A percentile compares a stretch with the other conserved stretches of the same genome.
Evolutionary conservation across 2,797 vertebrate genomes (phyloP).

Genomic region (Threskiornis aethiopicus): DNA sequence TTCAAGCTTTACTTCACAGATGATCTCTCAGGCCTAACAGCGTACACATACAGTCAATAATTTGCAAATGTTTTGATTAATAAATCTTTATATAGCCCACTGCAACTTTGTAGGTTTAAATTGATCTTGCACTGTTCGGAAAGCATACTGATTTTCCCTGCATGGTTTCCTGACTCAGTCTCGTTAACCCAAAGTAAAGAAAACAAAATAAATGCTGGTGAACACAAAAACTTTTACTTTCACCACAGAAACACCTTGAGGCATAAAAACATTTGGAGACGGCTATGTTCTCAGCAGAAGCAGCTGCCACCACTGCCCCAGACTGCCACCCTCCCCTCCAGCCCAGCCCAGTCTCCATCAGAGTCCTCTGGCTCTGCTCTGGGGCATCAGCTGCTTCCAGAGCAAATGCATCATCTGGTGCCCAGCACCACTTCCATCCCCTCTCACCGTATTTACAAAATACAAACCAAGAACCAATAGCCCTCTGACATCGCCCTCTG

Average conservation of each 20-base stretch:
- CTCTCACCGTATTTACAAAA: background rate
- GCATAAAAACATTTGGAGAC: accelerated
- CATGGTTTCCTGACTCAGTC: constrained; percentile 1
- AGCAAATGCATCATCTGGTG: background rate
- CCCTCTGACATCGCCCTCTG: accelerated
- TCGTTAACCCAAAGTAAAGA: background rate
- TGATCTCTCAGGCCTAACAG: constrained; percentile 39
- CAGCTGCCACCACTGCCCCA: background rate
- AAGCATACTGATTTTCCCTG: constrained; percentile 16
- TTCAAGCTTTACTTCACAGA: constrained; percentile 4
- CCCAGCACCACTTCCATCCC: background rate
- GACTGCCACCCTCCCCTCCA: background rate
- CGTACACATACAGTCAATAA: background rate
- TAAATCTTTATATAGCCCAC: constrained; percentile 46
- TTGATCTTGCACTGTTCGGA: background rate
- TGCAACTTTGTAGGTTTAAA: constrained; percentile 30
- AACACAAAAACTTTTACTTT: background rate
- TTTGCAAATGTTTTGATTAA: constrained; percentile 59
- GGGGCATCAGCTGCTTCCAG: background rate
- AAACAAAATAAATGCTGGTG: background rate
- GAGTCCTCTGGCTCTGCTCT: too few relatives aligned
- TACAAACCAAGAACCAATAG: background rate
- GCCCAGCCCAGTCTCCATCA: background rate
- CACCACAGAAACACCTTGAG: background rate
- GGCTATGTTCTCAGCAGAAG: background rate